A percentile compares a stretch with the other conserved stretches of the same genome.
These are phyloP conservation scores for Agonopterix arenella DNA, from an alignment of 2,888 invertebrate species.

Conservation along the genomic window DNA sequence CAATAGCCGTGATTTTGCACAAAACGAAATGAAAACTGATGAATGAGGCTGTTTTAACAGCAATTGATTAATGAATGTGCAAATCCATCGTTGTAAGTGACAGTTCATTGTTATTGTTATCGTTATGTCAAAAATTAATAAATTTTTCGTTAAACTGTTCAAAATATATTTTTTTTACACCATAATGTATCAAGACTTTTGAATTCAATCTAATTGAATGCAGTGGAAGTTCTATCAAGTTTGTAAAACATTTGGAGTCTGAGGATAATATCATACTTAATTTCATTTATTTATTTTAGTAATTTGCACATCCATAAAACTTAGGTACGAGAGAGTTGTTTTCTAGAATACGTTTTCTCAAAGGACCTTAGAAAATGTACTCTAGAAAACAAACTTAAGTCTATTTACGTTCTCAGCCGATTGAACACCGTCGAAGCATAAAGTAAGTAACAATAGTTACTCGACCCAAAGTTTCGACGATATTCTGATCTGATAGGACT, in stretches of 20 bases:
- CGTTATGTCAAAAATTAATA: conserved; percentile 7
- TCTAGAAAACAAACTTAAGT: background rate
- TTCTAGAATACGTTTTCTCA: no score
- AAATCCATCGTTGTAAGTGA: conserved; percentile 6
- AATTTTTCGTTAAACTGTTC: background rate
- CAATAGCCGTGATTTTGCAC: conserved; percentile 1
- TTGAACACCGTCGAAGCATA: conserved; percentile 20
- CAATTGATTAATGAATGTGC: conserved; percentile 10
- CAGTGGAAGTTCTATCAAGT: no score
- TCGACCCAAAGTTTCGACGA: conserved; percentile 22
- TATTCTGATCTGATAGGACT: conserved; percentile 14
- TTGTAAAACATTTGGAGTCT: no score
- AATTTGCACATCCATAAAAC: no score
- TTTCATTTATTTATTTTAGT: no score
- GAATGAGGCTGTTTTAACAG: conserved; percentile 1
- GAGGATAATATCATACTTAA: no score
- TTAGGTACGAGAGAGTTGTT: no score
- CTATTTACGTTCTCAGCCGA: conserved; percentile 21
- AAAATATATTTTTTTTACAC: no score
- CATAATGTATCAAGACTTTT: no score
- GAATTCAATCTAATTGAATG: no score
- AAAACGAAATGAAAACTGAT: conserved; percentile 3
- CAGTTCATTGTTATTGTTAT: conserved; percentile 6
- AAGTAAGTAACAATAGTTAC: conserved; percentile 24
- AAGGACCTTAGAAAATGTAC: background rate